phyloP scores from a whole-genome alignment of 1,140 invertebrate species.

The Rhagoletis pomonella region DNA sequence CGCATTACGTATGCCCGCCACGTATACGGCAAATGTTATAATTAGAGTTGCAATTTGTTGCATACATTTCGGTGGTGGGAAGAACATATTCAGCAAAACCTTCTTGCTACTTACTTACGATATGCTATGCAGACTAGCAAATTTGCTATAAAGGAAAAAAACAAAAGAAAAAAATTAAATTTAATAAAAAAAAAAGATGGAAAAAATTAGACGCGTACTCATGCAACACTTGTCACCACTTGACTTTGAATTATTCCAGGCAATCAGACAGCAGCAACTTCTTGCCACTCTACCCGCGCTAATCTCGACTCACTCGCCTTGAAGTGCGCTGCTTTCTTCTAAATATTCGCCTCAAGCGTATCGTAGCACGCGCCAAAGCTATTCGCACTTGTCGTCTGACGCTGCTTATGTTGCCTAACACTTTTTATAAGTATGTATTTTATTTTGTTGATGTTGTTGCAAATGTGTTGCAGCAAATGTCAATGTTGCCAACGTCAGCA shows the following conservation, averaged over 20 bases:
- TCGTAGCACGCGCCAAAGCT: constrained; percentile 52
- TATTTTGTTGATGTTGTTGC: not conserved
- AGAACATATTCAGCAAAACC: constrained; percentile 51
- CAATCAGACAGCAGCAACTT: constrained; percentile 48
- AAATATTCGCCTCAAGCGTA: not conserved
- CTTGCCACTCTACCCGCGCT: not conserved
- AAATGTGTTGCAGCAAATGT: constrained; percentile 54
- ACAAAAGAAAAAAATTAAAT: not conserved
- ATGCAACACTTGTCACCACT: constrained; percentile 48
- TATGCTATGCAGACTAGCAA: not conserved
- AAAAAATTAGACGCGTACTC: constrained; percentile 19
- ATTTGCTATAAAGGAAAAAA: not conserved
- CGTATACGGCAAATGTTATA: constrained; percentile 71
- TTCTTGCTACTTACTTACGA: not conserved
- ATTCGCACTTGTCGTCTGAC: constrained; percentile 41
- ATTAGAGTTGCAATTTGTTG: constrained; percentile 73
- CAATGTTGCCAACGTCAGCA: constrained; percentile 61
- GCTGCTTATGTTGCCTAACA: not conserved
- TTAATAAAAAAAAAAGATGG: not conserved
- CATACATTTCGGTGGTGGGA: constrained; percentile 53
- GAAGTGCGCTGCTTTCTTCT: not conserved
- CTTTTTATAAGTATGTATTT: not conserved
- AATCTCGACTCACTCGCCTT: not conserved
- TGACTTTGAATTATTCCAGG: constrained; percentile 55
- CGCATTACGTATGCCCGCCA: constrained; percentile 70